These are phyloP conservation scores for Sigmodon hispidus DNA, from an alignment of 2,113 vertebrate genomes.

Conservation along the genomic window DNA sequence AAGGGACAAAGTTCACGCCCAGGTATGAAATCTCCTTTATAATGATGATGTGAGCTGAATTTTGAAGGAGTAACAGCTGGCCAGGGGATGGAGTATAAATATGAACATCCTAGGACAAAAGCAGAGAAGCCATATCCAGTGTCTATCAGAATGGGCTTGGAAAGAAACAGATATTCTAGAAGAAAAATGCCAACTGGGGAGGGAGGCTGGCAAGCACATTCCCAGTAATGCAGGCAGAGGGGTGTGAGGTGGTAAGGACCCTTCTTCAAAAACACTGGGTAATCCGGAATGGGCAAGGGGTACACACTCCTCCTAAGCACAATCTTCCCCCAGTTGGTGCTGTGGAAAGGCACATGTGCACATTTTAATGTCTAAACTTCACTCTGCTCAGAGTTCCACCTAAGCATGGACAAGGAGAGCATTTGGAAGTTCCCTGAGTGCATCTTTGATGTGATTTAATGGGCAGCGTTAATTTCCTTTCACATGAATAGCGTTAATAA, in stretches of 20 bases:
- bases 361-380: conserved; percentile 67
- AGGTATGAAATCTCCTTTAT: not conserved
- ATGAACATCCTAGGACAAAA: rapidly evolving
- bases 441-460: conserved; percentile 78
- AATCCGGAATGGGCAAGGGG: conserved; percentile 21
- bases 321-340: not conserved
- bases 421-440: conserved; percentile 69
- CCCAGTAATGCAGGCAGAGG: not conserved
- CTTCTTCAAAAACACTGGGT: conserved; percentile 38
- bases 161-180: not conserved
- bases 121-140: not conserved
- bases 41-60: not conserved
- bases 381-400: conserved; percentile 67
- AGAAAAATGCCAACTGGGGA: not conserved
- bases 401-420: conserved; percentile 67
- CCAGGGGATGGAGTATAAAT: not conserved
- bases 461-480: conserved; percentile 81
- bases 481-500: conserved; percentile 80
- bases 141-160: not conserved
- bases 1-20: not conserved
- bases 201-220: not conserved
- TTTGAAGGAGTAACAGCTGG: not conserved
- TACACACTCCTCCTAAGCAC: too few relatives aligned
- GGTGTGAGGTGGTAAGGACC: not conserved
- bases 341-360: not conserved